Conservation (phyloP, 2,797 vertebrate species). For the Octomys mimax region DNA sequence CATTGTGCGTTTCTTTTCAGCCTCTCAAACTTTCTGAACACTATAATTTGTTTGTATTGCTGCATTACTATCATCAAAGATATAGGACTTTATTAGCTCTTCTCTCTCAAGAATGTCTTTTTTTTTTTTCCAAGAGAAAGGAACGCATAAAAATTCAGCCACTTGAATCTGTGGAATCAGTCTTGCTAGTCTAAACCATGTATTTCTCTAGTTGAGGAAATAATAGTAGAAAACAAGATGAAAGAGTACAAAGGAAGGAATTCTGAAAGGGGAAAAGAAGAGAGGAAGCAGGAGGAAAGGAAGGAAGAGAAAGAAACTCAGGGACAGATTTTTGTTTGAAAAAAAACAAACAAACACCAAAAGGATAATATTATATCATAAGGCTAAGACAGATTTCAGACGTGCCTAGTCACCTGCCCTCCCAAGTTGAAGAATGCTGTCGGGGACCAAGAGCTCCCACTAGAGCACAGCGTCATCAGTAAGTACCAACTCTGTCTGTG, state of each 20-base stretch:
- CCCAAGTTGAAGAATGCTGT: not conserved
- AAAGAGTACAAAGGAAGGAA: not conserved
- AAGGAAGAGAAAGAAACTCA: conserved; percentile 17
- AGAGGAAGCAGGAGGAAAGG: not conserved
- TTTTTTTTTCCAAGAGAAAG: conserved; percentile 63
- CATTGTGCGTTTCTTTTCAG: conserved; percentile 88
- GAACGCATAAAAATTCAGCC: conserved; percentile 82
- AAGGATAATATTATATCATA: not conserved
- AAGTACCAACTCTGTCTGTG: not conserved
- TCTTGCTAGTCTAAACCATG: conserved; percentile 74
- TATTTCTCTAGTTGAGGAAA: conserved; percentile 75
- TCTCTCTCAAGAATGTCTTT: conserved; percentile 84
- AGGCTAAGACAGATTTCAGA: not conserved
- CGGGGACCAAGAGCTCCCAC: not conserved
- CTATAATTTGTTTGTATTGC: conserved; percentile 90
- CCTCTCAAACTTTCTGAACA: conserved; percentile 91
- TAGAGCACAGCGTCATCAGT: not conserved
- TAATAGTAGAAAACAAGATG: not conserved
- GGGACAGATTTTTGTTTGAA: conserved; percentile 16
- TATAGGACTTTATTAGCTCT: conserved; percentile 89
- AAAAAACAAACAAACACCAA: not conserved
- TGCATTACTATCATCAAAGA: conserved; percentile 88
- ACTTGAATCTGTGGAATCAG: conserved; percentile 80
- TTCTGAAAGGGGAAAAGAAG: not conserved
- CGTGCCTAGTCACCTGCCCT: not conserved